Evolutionary conservation across 1,140 invertebrate genomes (phyloP).

Genomic region (Drosophila ananassae): DNA sequence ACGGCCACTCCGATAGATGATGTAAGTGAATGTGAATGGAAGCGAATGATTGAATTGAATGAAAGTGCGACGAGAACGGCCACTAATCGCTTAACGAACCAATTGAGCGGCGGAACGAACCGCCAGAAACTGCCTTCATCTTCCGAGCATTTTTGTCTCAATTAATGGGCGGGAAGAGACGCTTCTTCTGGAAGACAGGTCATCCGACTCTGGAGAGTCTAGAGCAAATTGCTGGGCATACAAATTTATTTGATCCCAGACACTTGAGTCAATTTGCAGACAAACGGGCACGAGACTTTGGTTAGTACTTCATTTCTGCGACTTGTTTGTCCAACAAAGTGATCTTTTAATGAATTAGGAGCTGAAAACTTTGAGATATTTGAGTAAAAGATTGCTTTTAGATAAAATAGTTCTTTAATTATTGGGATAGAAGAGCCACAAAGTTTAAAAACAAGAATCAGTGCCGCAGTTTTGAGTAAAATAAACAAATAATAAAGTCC

Average conservation of each 20-base stretch:
- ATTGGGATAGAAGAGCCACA: not conserved
- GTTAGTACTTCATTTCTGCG: slow-evolving; percentile 10
- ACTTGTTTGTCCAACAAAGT: slow-evolving; percentile 35
- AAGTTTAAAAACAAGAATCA: not conserved
- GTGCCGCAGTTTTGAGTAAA: not conserved
- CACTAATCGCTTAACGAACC: slow-evolving; percentile 52
- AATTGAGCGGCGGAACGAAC: slow-evolving; percentile 60
- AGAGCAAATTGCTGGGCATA: slow-evolving; percentile 64
- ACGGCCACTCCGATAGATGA: slow-evolving; percentile 38
- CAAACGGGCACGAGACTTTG: slow-evolving; percentile 33
- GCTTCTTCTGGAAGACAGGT: not conserved
- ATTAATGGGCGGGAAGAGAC: slow-evolving; percentile 39
- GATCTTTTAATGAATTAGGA: slow-evolving; percentile 21
- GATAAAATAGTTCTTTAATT: no score
- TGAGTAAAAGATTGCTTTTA: no score
- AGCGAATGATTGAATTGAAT: slow-evolving; percentile 25
- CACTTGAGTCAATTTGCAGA: slow-evolving; percentile 59
- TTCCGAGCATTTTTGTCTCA: slow-evolving; percentile 29
- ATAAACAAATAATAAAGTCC: not conserved
- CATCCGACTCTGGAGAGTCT: slow-evolving; percentile 8
- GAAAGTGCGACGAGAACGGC: slow-evolving; percentile 42
- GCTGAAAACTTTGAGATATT: slow-evolving; percentile 5
- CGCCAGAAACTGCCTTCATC: slow-evolving; percentile 53
- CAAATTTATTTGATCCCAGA: slow-evolving; percentile 67
- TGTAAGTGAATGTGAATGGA: slow-evolving; percentile 38